Evolutionary conservation across 2,888 invertebrate genomes (phyloP), one percentile per base, ranked within the genome.

Genomic region (Itoplectis maculator): DNA sequence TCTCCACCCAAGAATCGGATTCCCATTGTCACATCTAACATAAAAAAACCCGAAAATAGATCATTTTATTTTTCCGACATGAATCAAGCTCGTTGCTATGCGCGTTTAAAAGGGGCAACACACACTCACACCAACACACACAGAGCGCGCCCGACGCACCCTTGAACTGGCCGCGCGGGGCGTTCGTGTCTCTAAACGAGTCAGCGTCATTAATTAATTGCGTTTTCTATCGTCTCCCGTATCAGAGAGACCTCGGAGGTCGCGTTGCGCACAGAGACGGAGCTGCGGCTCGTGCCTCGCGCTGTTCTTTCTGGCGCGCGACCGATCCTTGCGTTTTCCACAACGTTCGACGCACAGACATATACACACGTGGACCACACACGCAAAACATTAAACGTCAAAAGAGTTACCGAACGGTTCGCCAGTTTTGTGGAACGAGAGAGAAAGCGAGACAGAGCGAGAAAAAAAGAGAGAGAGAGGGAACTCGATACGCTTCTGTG

Each of bases 401-500:
- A 56, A 56, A 56, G 70, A 20, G 42, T 59, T 45, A 37, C 35
- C 18, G n/a, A 59, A 83, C 73, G 79, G 83, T 76, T 83, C 84
- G 69, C 73, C 70, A 73, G 69, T 82, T 84, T 84, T 78, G 82
- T 81, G 78, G 78, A 80, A 83, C 76, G 69, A 2, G 29, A 29
- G 29, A 5, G 29, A 29, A 29, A 29, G 63, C 63, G 45, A 2
- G 29, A 5, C 3, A 29, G 5, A 29, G 63, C 63, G 45, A 2
- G 69, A 2, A 5, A 29, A 5, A 5, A 5, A 29, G 5, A 29
- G 63, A 56, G 45, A 2, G 29, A 29, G 61, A 40, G 61, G 40
- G 70, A 79, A 79, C 79, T 81, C 79, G 82, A 82, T 84, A 81
- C 75, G 82, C 76, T 81, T 83, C 74, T 63, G 73, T 83, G 83